Conservation (phyloP, 2,888 invertebrate genomes). For the Drosophila buzzatii region DNA sequence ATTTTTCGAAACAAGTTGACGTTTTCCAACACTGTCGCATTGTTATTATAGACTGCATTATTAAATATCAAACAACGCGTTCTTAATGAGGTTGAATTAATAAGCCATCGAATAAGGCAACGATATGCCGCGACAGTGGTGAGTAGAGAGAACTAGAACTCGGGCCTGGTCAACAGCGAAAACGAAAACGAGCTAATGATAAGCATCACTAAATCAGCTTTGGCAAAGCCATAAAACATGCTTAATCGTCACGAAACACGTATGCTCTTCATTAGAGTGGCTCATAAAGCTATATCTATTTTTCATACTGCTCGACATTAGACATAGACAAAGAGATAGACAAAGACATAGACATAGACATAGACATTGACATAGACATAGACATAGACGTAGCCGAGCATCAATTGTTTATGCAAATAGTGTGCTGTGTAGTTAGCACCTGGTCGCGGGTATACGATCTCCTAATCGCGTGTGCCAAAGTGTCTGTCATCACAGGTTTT, state of each 20-base stretch:
- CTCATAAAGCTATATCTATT: slow-evolving; percentile 22
- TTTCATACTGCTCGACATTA: slow-evolving; percentile 18
- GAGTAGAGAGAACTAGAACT: slow-evolving; percentile 42
- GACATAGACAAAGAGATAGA: slow-evolving; percentile 7
- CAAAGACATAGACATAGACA: background rate
- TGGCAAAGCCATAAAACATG: slow-evolving; percentile 72
- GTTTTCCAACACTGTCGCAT: slow-evolving; percentile 49
- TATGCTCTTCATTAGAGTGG: slow-evolving; percentile 57
- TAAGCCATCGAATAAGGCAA: slow-evolving; percentile 53
- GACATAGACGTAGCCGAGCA: slow-evolving; percentile 12
- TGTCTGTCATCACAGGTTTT: slow-evolving; percentile 60
- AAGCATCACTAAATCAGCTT: slow-evolving; percentile 74
- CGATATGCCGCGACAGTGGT: slow-evolving; percentile 16
- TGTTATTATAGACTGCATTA: slow-evolving; percentile 33
- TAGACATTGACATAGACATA: slow-evolving; percentile 3
- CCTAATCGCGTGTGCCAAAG: slow-evolving; percentile 50
- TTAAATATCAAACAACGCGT: slow-evolving; percentile 63
- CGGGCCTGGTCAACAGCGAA: slow-evolving; percentile 44
- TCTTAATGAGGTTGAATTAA: slow-evolving; percentile 74
- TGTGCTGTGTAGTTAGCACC: slow-evolving; percentile 53
- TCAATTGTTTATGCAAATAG: slow-evolving; percentile 58
- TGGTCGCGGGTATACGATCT: slow-evolving; percentile 38
- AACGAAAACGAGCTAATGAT: slow-evolving; percentile 73
- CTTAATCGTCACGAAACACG: slow-evolving; percentile 51
- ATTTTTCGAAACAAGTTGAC: background rate